A percentile compares a stretch with the other conserved stretches of the same genome.
Evolutionary conservation across 2,797 vertebrate species (phyloP).

Genomic region (Limosa lapponica): DNA sequence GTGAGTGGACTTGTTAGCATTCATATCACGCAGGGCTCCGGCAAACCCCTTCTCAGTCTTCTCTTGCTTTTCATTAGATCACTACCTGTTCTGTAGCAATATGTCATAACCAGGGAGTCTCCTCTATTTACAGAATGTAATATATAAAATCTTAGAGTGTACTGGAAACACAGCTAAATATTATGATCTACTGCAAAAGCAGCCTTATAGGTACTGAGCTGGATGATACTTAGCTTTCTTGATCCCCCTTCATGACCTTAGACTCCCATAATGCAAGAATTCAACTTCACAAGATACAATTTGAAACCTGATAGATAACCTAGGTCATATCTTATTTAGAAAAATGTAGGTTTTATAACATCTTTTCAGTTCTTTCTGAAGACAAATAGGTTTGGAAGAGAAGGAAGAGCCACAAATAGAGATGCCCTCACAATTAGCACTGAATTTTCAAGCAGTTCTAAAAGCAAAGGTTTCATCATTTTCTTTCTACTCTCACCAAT

Average conservation of each 20-base stretch:
- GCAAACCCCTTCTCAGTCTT: constrained; percentile 66
- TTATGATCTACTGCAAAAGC: neutral
- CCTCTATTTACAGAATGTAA: neutral
- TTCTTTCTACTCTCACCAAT: neutral
- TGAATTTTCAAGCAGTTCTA: neutral
- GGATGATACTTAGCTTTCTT: neutral
- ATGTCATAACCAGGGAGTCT: constrained; percentile 54
- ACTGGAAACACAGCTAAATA: neutral
- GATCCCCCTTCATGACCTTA: neutral
- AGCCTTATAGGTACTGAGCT: neutral
- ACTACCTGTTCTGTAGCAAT: constrained; percentile 64
- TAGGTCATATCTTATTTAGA: neutral
- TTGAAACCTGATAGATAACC: neutral
- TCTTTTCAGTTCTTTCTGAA: neutral
- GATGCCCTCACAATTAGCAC: neutral
- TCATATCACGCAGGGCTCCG: constrained; percentile 59
- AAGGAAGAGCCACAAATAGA: neutral
- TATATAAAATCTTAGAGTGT: neutral
- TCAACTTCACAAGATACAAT: neutral
- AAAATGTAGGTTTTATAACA: neutral
- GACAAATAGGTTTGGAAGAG: neutral
- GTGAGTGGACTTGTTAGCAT: constrained; percentile 69
- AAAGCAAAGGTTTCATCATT: neutral
- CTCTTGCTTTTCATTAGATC: constrained; percentile 53
- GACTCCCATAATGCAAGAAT: neutral